Evolutionary conservation across 2,888 invertebrate genomes (phyloP).

Genomic region (Sepioteuthis lessoniana): DNA sequence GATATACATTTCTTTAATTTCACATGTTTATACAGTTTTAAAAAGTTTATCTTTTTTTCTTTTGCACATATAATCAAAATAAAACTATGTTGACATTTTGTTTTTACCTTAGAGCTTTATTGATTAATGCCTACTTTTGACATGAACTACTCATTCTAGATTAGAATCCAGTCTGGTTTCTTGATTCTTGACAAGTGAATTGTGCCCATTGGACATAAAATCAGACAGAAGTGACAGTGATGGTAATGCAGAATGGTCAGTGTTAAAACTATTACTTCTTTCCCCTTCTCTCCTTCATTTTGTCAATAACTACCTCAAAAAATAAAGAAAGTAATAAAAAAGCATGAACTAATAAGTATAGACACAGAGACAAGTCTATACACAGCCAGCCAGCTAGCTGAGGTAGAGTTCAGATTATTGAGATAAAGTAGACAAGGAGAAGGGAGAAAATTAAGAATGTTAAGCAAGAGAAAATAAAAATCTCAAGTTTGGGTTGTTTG

Average conservation of each 20-base stretch:
- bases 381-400: neutral
- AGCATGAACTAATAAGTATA: neutral
- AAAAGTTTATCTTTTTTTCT: no score
- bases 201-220: no score
- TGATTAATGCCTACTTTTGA: no score
- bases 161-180: no score
- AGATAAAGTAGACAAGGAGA: neutral
- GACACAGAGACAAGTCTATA: constrained; percentile 6
- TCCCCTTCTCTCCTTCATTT: neutral
- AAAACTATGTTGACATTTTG: no score
- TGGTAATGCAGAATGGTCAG: neutral
- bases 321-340: neutral
- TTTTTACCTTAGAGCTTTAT: no score
- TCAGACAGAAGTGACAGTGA: neutral
- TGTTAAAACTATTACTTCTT: neutral
- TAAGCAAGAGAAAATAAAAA: neutral
- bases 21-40: no score
- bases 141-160: no score
- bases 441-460: neutral
- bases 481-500: neutral
- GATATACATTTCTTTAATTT: no score
- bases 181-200: constrained; percentile 2
- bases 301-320: neutral
- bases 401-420: neutral
- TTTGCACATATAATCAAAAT: no score